A percentile compares a stretch with the other conserved stretches of the same genome.
phyloP scores from a whole-genome alignment of 2,888 invertebrate species.

The Dione vanillae region DNA sequence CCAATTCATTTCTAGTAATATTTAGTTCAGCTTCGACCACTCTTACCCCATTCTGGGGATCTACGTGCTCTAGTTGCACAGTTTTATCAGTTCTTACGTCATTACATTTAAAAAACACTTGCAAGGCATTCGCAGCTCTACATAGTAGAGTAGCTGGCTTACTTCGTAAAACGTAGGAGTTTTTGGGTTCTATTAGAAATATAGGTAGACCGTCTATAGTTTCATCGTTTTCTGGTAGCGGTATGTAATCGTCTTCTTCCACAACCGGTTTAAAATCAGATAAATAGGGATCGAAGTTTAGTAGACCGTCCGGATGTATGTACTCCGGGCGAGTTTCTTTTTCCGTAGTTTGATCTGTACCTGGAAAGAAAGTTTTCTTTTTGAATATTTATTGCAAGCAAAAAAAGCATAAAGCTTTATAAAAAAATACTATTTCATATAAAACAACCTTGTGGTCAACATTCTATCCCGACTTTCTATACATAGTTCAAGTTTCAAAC shows the following conservation, averaged over 20 bases:
- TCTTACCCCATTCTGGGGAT: conserved; percentile 91
- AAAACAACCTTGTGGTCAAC: not conserved
- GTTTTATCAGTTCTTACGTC: conserved; percentile 83
- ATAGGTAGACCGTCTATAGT: conserved; percentile 91
- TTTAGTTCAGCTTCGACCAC: conserved; percentile 91
- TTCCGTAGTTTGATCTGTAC: conserved; percentile 69
- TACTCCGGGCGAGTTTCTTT: conserved; percentile 77
- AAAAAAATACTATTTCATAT: not conserved
- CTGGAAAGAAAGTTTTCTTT: conserved; percentile 57
- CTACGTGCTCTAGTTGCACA: conserved; percentile 89
- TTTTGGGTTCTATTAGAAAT: conserved; percentile 94
- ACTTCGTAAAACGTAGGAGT: conserved; percentile 94
- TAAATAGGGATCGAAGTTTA: conserved; percentile 75
- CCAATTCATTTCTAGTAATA: conserved; percentile 91
- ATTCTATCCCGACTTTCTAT: not conserved
- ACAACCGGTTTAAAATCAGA: conserved; percentile 74
- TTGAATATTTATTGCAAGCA: not conserved
- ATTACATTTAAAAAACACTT: conserved; percentile 92
- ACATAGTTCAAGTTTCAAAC: conserved; percentile 14
- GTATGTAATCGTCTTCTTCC: conserved; percentile 81
- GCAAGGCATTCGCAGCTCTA: conserved; percentile 94
- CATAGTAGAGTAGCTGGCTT: conserved; percentile 95
- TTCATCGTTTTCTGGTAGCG: conserved; percentile 82
- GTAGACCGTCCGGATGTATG: conserved; percentile 75
- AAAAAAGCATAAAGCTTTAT: not conserved